phyloP scores from a whole-genome alignment of 2,113 vertebrate species.

The Pedionomus torquatus region DNA sequence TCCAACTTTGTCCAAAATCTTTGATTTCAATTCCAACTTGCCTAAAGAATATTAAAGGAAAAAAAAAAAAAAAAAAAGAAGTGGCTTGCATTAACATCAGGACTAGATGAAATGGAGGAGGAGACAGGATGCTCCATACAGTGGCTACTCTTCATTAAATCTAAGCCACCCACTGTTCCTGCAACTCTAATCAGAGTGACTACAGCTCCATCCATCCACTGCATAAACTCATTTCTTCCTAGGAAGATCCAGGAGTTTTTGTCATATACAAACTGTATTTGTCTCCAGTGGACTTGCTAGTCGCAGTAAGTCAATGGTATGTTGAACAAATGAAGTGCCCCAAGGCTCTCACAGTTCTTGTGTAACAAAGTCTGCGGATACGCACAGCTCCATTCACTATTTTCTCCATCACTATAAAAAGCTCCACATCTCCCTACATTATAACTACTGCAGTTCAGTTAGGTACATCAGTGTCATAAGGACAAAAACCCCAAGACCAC shows the following conservation, averaged over 20 bases:
- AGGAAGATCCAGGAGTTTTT: not conserved
- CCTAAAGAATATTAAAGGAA: conserved; percentile 67
- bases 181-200: not conserved
- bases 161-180: not conserved
- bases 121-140: not conserved
- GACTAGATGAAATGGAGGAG: not conserved
- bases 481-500: fast-evolving
- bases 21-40: conserved; percentile 89
- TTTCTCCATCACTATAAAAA: not conserved
- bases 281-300: not conserved
- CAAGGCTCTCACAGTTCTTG: not conserved
- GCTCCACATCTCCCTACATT: not conserved
- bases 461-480: not conserved
- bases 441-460: not conserved
- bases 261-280: not conserved
- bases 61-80: not conserved
- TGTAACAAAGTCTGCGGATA: not conserved
- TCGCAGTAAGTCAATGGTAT: not conserved
- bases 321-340: not conserved
- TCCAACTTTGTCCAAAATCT: conserved; percentile 96
- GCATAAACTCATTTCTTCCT: not conserved
- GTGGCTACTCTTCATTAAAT: not conserved
- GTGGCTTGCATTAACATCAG: not conserved
- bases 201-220: not conserved
- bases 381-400: not conserved